These are phyloP conservation scores for Muraenolepis orangiensis DNA, from an alignment of 2,797 vertebrate species.

Conservation along the genomic window DNA sequence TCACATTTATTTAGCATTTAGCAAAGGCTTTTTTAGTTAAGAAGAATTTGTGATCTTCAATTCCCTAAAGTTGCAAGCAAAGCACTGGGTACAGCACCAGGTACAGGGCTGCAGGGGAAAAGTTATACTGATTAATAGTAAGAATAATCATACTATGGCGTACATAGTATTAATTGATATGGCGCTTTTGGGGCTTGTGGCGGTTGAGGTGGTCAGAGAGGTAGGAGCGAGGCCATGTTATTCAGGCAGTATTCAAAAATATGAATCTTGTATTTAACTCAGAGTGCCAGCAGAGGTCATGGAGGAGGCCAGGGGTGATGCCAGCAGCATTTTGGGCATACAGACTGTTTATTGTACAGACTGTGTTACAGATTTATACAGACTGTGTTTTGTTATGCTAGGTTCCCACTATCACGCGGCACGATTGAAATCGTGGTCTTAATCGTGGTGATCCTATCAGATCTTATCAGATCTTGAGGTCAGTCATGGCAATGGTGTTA, in stretches of 20 bases:
- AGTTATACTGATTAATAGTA: not conserved
- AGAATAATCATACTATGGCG: not conserved
- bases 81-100: not conserved
- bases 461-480: too few relatives aligned
- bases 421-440: too few relatives aligned
- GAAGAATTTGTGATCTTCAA: not conserved
- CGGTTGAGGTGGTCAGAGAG: too few relatives aligned
- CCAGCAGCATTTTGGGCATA: not conserved
- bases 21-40: not conserved
- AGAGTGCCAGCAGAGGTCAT: not conserved
- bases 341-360: not conserved
- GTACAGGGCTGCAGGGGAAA: not conserved
- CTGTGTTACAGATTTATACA: too few relatives aligned
- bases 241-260: too few relatives aligned
- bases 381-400: not conserved
- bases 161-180: not conserved
- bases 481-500: too few relatives aligned
- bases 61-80: not conserved
- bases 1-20: slow-evolving; percentile 1
- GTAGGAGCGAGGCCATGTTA: too few relatives aligned
- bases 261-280: not conserved
- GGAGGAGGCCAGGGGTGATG: not conserved
- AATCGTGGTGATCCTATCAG: too few relatives aligned
- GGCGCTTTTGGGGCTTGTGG: not conserved
- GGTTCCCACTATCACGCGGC: too few relatives aligned